Base-by-base conservation (phyloP, 2,797 vertebrate genomes). In the Delichon dasypus region DNA sequence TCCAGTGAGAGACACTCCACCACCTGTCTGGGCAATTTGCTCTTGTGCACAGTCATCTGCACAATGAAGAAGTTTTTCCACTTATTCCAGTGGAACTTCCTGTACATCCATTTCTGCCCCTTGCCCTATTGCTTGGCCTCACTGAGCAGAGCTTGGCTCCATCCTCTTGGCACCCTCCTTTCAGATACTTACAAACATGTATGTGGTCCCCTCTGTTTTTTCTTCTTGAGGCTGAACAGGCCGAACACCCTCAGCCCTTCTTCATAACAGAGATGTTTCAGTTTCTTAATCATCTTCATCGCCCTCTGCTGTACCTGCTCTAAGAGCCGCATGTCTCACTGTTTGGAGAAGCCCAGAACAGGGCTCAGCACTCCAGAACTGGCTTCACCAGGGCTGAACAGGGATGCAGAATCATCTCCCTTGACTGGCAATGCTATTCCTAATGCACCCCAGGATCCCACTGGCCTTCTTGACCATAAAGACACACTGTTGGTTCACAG, bases 71-170 rank as follows among this genome's bases (percentile, higher is more conserved):
- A 27, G 19, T 5, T 40, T 16, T 66, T 60, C 25, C 25, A 53
- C 5, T 7, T 53, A 19, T 26, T 58, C 14, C 8, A 21, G 7
- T 40, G 20, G 3, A 47, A 22, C 10, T 47, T 67, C 11, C 10
- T 32, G 8, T 34, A 10, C 25, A 74, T 25, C 29, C 19, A 11
- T 73, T 80, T 58, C 38, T 88, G 38, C 4, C 16, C 44, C 16
- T 67, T 38, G 6, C 13, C 5, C 14, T 47, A 2, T 34, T 74
- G 17, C 16, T 47, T 45, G 8, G 5, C 7, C 16, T 5, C 38
- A 57, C 2, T 0, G 1, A 44, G 27, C 9, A 19, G 26, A 32
- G 4, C 10, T 12, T 44, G 15, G 5, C 5, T 67, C 10, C 7
- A 14, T 36, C 11, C 19, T 57, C 38, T n/a, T 45, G 23, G 12